phyloP scores from a whole-genome alignment of 1,140 invertebrate species.

The Bombus affinis region DNA sequence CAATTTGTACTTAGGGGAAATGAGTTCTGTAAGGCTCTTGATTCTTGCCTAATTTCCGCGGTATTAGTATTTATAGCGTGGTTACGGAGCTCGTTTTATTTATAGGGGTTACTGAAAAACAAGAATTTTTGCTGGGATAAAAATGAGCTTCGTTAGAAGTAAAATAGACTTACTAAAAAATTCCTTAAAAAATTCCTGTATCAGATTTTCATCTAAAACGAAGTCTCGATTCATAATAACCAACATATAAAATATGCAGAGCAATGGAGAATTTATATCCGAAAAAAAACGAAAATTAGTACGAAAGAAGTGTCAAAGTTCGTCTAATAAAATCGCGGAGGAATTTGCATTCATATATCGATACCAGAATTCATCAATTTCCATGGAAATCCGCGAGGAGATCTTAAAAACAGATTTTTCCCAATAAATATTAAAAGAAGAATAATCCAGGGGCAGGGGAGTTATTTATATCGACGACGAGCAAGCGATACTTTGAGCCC shows the following conservation, averaged over 20 bases:
- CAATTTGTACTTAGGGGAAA: too few species aligned
- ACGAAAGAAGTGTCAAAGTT: neutral
- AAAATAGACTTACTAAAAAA: neutral
- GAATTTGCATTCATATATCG: constrained; percentile 27
- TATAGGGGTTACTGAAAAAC: too few species aligned
- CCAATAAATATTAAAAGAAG: constrained; percentile 27
- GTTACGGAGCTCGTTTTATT: too few species aligned
- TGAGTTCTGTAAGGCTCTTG: too few species aligned
- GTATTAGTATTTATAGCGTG: too few species aligned
- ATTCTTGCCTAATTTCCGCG: too few species aligned
- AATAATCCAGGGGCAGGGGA: neutral
- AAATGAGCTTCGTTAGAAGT: neutral
- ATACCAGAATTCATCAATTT: neutral
- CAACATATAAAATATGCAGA: neutral
- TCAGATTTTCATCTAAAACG: neutral
- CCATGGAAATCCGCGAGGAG: constrained; percentile 10
- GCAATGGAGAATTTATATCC: neutral
- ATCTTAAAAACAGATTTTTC: constrained; percentile 15
- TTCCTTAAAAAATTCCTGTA: neutral
- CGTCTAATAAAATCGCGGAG: neutral
- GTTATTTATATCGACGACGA: constrained; percentile 9
- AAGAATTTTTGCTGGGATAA: neutral
- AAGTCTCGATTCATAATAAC: neutral
- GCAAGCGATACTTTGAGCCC: constrained; percentile 1
- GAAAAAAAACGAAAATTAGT: neutral